Evolutionary conservation across 2,797 vertebrate species (phyloP), one percentile per base, ranked within the genome.

Genomic region (Pseudochromis fuscus): DNA sequence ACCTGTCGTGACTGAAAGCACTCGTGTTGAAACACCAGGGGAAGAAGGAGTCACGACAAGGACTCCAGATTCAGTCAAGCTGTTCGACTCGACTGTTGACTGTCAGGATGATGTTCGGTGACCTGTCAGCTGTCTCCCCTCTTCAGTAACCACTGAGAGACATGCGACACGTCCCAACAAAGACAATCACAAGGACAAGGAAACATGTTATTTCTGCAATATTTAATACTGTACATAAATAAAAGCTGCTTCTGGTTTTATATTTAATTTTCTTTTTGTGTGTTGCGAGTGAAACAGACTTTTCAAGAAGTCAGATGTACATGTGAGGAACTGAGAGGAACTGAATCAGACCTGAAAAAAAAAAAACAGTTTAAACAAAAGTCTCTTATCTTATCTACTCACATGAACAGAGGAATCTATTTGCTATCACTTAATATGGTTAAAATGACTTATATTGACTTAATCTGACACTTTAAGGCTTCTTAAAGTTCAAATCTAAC

Each of bases 141-240:
- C n/a, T 38, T 38, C 15, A 13, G 16, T 38, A 38, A 9, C 40
- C 7, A 7, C 40, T 7, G 40, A 37, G 11, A 37, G 35, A 33
- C 31, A 3, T 18, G 37, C 4, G 3, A 18, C 0, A 18, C 0
- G 2, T 56, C 13, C 7, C 27, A 40, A n/a, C 0, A 0, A 10
- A 51, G 42, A 59, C 24, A 21, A 45, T 61, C 42, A n/a, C n/a
- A n/a, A n/a, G n/a, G n/a, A n/a, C n/a, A 33, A 16, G 5, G 19
- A 25, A 18, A 28, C 19, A 35, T 27, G 0, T 18, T 27, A 5
- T 46, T 49, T 61, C 3, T 53, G 19, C 25, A n/a, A 33, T 40
- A 24, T 81, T 62, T 52, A 40, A 21, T 50, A 53, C 12, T 57
- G 51, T 67, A 21, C 33, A 23, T 69, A 28, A 80, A 82, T 88